Evolutionary conservation across 2,888 invertebrate genomes (phyloP), one percentile per base, ranked within the genome.

Genomic region (Lycophotia porphyrea): DNA sequence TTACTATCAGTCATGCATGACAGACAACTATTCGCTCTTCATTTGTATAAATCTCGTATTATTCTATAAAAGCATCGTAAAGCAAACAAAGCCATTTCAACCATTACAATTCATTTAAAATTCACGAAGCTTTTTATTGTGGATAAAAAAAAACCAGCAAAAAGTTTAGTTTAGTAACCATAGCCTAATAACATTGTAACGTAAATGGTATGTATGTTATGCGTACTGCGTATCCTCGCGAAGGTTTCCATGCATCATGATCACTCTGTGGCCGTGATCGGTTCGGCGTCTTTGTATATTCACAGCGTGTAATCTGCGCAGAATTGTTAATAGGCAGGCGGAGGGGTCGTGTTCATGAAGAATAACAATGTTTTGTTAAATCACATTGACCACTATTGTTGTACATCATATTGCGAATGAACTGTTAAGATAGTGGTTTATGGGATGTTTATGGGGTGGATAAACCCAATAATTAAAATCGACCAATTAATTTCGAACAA

Each of bases 251-350:
- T 49, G 71, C 71, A 42, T 71, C 71, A 18, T 78, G 66, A 71
- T 71, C 44, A 78, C 71, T 52, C 71, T 82, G 78, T 66, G 78
- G 36, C 71, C 61, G 52, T 31, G 52, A 80, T 70, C 21, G 27
- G 42, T 65, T 55, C 65, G n/a, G 36, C 55, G 13, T 44, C 34
- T 27, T 42, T 78, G 34, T 44, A 61, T 63, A 78, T 82, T 82
- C 64, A 58, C 36, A 13, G 15, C 78, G 42, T 49, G 78, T 78
- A 31, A 58, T 52, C 69, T 47, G 34, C 24, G 31, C 31, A 11
- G 64, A 64, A 65, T 65, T 78, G 36, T 68, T 78, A 77, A 69
- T 69, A 69, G 64, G 52, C 58, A 44, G 58, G n/a, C 36, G 9
- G 58, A 24, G n/a, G 24, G 24, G 44, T 31, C 18, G 27, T 64